phyloP scores from a whole-genome alignment of 2,797 vertebrate genomes.

The Hydrocynus forskahlii region DNA sequence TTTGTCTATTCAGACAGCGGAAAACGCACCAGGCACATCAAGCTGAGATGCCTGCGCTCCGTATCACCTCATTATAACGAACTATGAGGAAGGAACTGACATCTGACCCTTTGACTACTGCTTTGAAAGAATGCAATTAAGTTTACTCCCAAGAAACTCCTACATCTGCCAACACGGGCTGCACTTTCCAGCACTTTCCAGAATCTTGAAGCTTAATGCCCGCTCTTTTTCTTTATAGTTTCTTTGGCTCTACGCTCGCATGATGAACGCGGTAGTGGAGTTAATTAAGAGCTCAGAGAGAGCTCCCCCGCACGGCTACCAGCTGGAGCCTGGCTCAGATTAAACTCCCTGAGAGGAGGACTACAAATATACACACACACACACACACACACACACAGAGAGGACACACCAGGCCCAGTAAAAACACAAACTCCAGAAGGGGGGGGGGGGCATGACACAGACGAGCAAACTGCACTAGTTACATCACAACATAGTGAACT shows the following conservation, averaged over 20 bases:
- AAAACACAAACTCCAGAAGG: conserved; percentile 3
- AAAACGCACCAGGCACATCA: conserved; percentile 6
- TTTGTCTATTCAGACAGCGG: background rate
- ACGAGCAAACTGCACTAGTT: conserved; percentile 22
- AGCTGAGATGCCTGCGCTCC: background rate
- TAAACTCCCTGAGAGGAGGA: conserved; percentile 68
- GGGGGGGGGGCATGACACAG: no score
- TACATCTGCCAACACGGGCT: conserved; percentile 33
- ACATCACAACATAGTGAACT: background rate
- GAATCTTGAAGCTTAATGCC: conserved; percentile 23
- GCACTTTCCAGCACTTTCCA: conserved; percentile 23
- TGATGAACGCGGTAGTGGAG: conserved; percentile 54
- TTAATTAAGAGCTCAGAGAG: conserved; percentile 80
- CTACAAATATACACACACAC: conserved; percentile 18
- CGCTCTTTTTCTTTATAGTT: conserved; percentile 46
- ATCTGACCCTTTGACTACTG: conserved; percentile 39
- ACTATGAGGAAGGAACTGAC: conserved; percentile 36
- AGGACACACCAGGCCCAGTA: background rate
- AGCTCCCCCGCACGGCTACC: conserved; percentile 63
- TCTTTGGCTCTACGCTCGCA: conserved; percentile 2
- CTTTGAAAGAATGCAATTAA: conserved; percentile 57
- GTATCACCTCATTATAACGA: conserved; percentile 27
- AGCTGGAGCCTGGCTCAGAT: conserved; percentile 75
- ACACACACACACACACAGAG: background rate
- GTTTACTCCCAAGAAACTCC: conserved; percentile 35